phyloP scores from a whole-genome alignment of 2,113 vertebrate genomes.

The Petaurus breviceps region DNA sequence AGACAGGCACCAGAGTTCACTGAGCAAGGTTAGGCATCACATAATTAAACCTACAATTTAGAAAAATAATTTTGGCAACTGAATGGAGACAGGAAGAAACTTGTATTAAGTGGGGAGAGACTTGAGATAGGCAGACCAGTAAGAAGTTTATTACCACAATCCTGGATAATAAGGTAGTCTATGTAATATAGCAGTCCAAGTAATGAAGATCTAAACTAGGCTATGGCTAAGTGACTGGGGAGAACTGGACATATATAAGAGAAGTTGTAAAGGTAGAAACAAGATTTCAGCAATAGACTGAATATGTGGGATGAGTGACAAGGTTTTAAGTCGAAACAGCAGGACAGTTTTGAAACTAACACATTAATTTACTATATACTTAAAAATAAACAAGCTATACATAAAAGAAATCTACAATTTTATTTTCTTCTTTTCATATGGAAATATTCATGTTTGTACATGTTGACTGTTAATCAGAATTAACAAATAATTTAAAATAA shows the following conservation, averaged over 20 bases:
- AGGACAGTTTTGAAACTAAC: not conserved
- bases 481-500: too few relatives aligned
- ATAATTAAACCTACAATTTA: not conserved
- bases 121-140: not conserved
- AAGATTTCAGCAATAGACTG: not conserved
- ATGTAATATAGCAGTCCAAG: not conserved
- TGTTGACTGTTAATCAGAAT: too few relatives aligned
- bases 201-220: not conserved
- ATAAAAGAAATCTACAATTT: not conserved
- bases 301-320: not conserved
- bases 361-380: not conserved
- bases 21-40: not conserved
- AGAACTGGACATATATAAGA: not conserved
- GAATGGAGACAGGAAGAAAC: not conserved
- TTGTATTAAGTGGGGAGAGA: not conserved
- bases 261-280: not conserved
- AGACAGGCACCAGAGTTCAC: not conserved
- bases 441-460: not conserved
- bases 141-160: not conserved
- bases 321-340: not conserved
- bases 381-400: not conserved
- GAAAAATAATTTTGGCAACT: not conserved
- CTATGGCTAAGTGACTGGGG: not conserved
- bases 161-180: not conserved
- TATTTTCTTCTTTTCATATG: not conserved